These are phyloP conservation scores for Lysandra bellargus DNA, from an alignment of 2,888 invertebrate species.

Conservation along the genomic window DNA sequence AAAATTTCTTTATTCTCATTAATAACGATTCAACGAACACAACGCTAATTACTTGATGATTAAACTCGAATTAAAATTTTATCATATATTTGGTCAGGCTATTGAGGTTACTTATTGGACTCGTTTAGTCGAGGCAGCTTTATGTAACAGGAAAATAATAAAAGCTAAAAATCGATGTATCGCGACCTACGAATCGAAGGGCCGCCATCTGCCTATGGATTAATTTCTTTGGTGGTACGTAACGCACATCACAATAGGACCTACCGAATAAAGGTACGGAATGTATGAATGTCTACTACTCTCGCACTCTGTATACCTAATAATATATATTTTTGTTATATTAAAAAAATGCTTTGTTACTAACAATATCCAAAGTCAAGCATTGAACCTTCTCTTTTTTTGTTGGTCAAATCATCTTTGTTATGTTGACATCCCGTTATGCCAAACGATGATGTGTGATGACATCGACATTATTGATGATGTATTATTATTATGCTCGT, in stretches of 20 bases:
- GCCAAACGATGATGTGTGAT: not conserved
- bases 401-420: not conserved
- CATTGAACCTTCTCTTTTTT: not conserved
- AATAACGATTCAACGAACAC: slow-evolving; percentile 6
- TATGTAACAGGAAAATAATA: not conserved
- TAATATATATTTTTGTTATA: no score
- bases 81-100: not conserved
- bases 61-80: slow-evolving; percentile 4
- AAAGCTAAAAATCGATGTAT: not conserved
- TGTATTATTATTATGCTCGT: not conserved
- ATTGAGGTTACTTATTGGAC: not conserved
- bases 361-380: not conserved
- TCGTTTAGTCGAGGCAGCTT: not conserved
- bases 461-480: not conserved
- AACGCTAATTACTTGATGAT: not conserved
- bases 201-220: no score
- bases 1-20: slow-evolving; percentile 17
- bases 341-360: no score
- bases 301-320: no score
- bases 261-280: no score
- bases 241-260: no score
- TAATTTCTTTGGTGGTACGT: no score
- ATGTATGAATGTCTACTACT: no score
- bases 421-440: not conserved
- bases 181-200: no score